Evolutionary conservation across 2,113 vertebrate genomes (phyloP).

Genomic region (Phycodurus eques): DNA sequence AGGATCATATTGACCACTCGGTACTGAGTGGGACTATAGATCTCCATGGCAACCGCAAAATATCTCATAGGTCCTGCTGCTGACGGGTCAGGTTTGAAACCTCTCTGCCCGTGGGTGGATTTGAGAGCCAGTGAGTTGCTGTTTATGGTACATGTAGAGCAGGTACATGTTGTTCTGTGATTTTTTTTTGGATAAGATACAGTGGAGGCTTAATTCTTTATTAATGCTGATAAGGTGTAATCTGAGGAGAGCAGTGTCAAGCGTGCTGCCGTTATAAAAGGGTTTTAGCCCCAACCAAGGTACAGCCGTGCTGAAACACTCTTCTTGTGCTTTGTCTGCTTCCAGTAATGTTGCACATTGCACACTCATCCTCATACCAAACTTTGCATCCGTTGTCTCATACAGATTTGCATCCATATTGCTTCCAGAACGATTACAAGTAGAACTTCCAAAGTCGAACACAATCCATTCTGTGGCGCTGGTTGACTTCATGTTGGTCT

Average conservation of each 20-base stretch:
- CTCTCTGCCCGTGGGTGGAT: conserved; percentile 23
- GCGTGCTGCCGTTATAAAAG: conserved; percentile 23
- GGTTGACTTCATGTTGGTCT: background rate
- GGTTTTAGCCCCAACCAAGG: conserved; percentile 22
- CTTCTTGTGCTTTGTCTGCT: conserved; percentile 36
- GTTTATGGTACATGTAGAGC: conserved; percentile 40
- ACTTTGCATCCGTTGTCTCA: conserved; percentile 11
- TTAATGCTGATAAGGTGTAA: conserved; percentile 5
- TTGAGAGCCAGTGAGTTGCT: conserved; percentile 20
- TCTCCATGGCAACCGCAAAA: conserved; percentile 86
- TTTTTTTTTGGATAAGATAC: conserved; percentile 25
- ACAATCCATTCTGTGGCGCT: background rate
- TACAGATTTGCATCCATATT: conserved; percentile 27
- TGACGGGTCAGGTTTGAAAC: conserved; percentile 50
- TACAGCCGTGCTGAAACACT: conserved; percentile 37
- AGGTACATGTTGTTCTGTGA: conserved; percentile 33
- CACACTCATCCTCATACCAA: conserved; percentile 5
- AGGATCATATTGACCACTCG: conserved; percentile 89
- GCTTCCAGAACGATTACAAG: conserved; percentile 25
- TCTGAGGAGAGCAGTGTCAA: conserved; percentile 19
- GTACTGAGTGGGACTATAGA: conserved; percentile 87
- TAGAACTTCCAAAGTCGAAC: background rate
- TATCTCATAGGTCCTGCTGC: conserved; percentile 83
- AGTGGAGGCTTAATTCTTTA: conserved; percentile 1
- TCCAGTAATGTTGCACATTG: conserved; percentile 44